These are phyloP conservation scores for Bergia sp. DNA, from an alignment of 92 coral and sea anemone species.

Conservation along the genomic window DNA sequence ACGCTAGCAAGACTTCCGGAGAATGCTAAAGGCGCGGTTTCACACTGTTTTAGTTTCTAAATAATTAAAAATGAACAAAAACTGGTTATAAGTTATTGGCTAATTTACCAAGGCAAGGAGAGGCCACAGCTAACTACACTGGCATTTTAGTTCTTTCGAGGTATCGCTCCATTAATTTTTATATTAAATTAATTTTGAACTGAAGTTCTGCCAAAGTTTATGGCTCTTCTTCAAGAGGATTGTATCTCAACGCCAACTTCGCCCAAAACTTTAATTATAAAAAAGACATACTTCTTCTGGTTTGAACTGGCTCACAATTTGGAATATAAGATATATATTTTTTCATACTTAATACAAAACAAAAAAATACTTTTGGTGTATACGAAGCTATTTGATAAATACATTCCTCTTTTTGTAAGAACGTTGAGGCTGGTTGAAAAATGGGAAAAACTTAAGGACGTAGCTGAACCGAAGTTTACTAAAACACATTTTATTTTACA, in stretches of 20 bases:
- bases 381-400: neutral
- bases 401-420: no score
- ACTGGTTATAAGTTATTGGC: neutral
- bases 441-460: no score
- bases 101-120: neutral
- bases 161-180: neutral
- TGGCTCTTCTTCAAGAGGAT: no score
- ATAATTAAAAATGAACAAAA: no score
- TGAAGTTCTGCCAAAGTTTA: no score
- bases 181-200: no score
- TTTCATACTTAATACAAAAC: neutral
- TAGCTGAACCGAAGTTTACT: no score
- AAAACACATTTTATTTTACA: no score
- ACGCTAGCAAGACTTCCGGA: neutral
- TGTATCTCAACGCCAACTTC: no score
- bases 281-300: neutral
- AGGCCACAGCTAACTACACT: neutral
- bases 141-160: neutral
- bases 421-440: no score
- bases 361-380: neutral
- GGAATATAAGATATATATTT: no score
- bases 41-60: neutral
- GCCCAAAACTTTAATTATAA: no score
- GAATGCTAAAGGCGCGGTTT: neutral
- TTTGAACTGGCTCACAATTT: neutral